Evolutionary conservation across 2,888 invertebrate genomes (phyloP), one percentile per base, ranked within the genome.

Genomic region (Bellardia pandia): DNA sequence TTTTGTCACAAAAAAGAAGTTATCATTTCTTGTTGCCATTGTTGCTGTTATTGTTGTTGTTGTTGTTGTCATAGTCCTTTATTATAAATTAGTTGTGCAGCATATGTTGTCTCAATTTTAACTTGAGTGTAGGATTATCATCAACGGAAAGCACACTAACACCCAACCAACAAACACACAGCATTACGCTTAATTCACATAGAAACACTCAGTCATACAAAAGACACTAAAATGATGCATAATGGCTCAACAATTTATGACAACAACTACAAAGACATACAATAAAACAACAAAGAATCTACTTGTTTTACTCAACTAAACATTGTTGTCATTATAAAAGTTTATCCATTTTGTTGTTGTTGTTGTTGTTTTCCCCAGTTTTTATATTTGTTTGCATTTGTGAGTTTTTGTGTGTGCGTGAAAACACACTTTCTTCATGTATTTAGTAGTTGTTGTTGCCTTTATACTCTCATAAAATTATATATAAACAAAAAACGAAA

Each of bases 271-370:
- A 76, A 58, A 64, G 42, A 62, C n/a, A 23, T 45, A n/a, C n/a
- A 56, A 77, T 40, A n/a, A n/a, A 37, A 56, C 68, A 68, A 72
- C 68, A 82, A 72, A 62, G 16, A 66, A 48, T 37, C 5, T 69
- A 64, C 37, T 62, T 76, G 64, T 69, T 68, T 66, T 56, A 69
- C 72, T 42, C 79, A 72, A 58, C 64, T 75, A 51, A 82, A 86
- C 78, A 82, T 85, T 87, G 86, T 86, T 84, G 84, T 74, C 74
- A 85, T 87, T 81, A 68, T 62, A 69, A 76, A 76, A 87, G 23
- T 81, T 85, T 81, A 68, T 72, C 33, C 37, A 40, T 23, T 79
- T 72, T 51, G 68, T 76, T 42, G 56, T 42, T 58, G 23, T 45
- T 60, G n/a, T 40, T 62, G n/a, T 40, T 58, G 30, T 30, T 60